These are phyloP conservation scores for Leucophenga maculata DNA, from an alignment of 2,888 invertebrate genomes.

Conservation along the genomic window DNA sequence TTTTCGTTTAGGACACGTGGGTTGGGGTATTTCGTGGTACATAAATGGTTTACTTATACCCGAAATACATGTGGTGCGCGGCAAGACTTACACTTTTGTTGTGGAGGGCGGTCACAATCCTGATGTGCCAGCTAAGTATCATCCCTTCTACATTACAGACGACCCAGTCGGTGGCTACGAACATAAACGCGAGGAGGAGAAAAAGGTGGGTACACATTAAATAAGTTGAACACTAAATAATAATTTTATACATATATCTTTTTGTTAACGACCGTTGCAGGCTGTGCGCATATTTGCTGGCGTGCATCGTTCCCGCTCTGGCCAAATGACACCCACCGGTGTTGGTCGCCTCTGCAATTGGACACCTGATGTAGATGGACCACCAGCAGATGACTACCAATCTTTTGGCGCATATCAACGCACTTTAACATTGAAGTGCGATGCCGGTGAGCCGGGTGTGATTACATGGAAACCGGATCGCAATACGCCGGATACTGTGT, in stretches of 20 bases:
- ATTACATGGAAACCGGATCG: constrained; percentile 90
- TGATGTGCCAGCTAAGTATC: constrained; percentile 85
- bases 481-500: constrained; percentile 91
- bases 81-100: constrained; percentile 89
- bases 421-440: constrained; percentile 86
- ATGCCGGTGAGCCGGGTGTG: constrained; percentile 86
- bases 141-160: constrained; percentile 94
- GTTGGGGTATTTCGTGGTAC: constrained; percentile 96
- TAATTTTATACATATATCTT: background rate
- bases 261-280: constrained; percentile 70
- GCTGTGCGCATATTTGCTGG: constrained; percentile 88
- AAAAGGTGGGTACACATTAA: constrained; percentile 76
- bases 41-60: constrained; percentile 94
- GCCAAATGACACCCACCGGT: constrained; percentile 82
- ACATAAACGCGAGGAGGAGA: constrained; percentile 87
- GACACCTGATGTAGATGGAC: constrained; percentile 83
- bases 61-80: constrained; percentile 90
- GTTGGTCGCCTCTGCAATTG: constrained; percentile 90
- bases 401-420: constrained; percentile 94
- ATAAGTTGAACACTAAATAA: background rate
- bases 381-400: constrained; percentile 84
- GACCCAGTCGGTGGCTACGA: constrained; percentile 92
- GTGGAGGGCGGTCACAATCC: constrained; percentile 89
- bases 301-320: constrained; percentile 79
- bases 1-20: constrained; percentile 82